Evolutionary conservation across 2,888 invertebrate species (phyloP), one percentile per base, ranked within the genome.

Genomic region (Boloria euphrosyne): DNA sequence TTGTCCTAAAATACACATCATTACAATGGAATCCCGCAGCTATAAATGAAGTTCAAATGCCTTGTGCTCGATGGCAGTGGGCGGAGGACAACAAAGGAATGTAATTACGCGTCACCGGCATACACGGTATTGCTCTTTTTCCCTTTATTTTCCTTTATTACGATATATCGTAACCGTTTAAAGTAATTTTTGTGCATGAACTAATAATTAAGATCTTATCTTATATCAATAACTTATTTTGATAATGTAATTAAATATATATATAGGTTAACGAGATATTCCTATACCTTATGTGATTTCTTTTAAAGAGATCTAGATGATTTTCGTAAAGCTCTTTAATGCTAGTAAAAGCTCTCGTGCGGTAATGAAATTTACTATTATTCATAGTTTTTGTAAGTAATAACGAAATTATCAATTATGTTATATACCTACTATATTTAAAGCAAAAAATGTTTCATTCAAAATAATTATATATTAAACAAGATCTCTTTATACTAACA

Each of bases 91-190:
- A 76, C 78, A 88, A 89, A 86, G 83, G 85, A 86, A 87, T 85
- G 84, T 89, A 89, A 89, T 89, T 89, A 87, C 86, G 79, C 84
- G 82, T 81, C 86, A 81, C 79, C 77, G 76, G 77, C 86, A 85
- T 77, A 80, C 78, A 75, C 76, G 74, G 74, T 76, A 81, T 81
- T 83, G 81, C 80, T 84, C 78, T 78, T 74, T 75, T 69, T 58
- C 66, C 31, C 17, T 62, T 62, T 62, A 54, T 62, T 46, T 62
- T 43, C 18, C 38, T 31, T 60, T 51, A 54, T 54, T 38, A 31
- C 54, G 5, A 54, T 54, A 47, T 62, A 54, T 44, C 16, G 17
- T 54, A 46, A n/a, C 31, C n/a, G 47, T 31, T 46, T 27, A 57
- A 64, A 38, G 10, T 38, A 38, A 10, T 38, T 38, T 38, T 43